Base-by-base conservation (phyloP, 2,888 invertebrate genomes). In the Suillia variegata region DNA sequence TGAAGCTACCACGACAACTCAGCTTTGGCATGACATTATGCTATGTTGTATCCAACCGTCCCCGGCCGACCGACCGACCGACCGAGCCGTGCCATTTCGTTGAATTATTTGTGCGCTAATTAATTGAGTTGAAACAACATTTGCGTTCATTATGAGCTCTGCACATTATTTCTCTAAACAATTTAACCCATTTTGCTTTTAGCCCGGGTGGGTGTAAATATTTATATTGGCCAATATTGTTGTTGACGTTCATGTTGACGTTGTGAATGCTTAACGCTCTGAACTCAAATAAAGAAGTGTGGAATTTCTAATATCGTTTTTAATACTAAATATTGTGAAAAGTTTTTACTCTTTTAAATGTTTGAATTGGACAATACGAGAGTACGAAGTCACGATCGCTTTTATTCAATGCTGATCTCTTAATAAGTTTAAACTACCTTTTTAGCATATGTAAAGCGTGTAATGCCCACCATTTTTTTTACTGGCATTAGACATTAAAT, bases 71-170 rank as follows among this genome's bases (percentile, higher is more conserved):
- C n/a, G n/a, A n/a, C n/a, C n/a, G n/a, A n/a, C n/a, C n/a, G n/a
- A n/a, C n/a, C n/a, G n/a, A n/a, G n/a, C n/a, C n/a, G n/a, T n/a
- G 45, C 45, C 45, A 45, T 45, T 20, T 45, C n/a, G n/a, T n/a
- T 45, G 45, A 59, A 62, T 62, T 34, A 60, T 58, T 54, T 33
- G 51, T 58, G 59, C 33, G 62, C 67, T 71, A 74, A 75, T 76
- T 75, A 76, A 75, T 76, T 75, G 70, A 73, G 76, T 75, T 73
- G 74, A 75, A 73, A 66, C 70, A 71, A 74, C 54, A 56, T 70
- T 74, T 68, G 55, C 18, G 17, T 20, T 45, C 45, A 18, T 45
- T 45, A 45, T 45, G 45, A 45, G 45, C 45, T 45, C 45, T 45
- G 45, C 13, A 45, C 45, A 45, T 45, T 45, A 18, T 45, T 20